Evolutionary conservation across 2,888 invertebrate genomes (phyloP), one percentile per base, ranked within the genome.

Genomic region (Lamellibrachia columna): DNA sequence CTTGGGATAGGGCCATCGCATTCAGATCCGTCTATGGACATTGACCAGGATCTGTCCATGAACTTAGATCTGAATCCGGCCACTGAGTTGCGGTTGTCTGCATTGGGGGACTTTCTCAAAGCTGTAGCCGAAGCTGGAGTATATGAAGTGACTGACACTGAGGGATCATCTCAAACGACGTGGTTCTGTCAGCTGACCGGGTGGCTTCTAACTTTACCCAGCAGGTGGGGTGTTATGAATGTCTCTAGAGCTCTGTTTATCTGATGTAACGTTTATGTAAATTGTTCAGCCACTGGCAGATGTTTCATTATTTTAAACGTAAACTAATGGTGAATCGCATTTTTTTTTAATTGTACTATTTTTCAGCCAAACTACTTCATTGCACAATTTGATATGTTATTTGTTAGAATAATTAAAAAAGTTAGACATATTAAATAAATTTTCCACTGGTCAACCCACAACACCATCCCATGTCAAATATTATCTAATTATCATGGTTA

Each of bases 151-250:
- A 91, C 75, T 11, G 53, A n/a, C 52, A 60, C 22, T 7, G 53
- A n/a, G 7, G 53, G 90, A 15, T 22, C 91, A 40, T 58, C 52
- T 28, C 91, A 91, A 52, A n/a, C 91, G 2, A 55, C 55, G 22
- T 92, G 92, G 92, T 60, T 92, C 55, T 55, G 91, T 60, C n/a
- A 55, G 1, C 75, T 92, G 58, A 91, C 58, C 7, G 52, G 28
- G 28, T 91, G 92, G 90, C 91, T 92, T 9, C 90, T 92, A n/a
- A 11, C 28, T 6, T 22, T 91, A 58, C 6, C 55, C 52, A 40
- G 58, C 92, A 91, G 55, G 92, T 92, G 58, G 22, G 91, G 53
- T 52, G 1, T n/a, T 75, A n/a, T 2, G 2, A 2, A n/a, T 22
- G 3, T 75, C 6, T 75, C 22, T 75, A 75, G 6, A 22, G 75